phyloP scores from a whole-genome alignment of 2,888 invertebrate genomes.

The Elysia crispata region DNA sequence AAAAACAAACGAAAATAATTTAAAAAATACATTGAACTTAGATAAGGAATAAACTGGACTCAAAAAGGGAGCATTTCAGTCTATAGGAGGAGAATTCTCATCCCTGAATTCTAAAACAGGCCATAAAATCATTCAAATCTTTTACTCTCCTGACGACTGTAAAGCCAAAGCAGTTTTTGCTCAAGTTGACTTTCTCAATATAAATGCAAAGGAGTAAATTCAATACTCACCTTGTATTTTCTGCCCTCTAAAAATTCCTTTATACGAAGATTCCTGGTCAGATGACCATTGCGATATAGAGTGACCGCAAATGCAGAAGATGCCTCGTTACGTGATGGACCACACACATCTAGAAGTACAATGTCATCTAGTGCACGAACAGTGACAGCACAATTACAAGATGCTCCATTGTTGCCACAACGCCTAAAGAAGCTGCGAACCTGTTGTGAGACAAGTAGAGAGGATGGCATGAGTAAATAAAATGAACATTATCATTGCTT shows the following conservation, averaged over 20 bases:
- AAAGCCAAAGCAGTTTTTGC: too few relatives aligned
- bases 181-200: too few relatives aligned
- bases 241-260: constrained; percentile 51
- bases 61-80: too few relatives aligned
- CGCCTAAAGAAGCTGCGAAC: constrained; percentile 55
- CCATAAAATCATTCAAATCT: too few relatives aligned
- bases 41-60: too few relatives aligned
- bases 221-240: constrained; percentile 51
- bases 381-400: constrained; percentile 66
- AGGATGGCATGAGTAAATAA: too few relatives aligned
- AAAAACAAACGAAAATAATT: too few relatives aligned
- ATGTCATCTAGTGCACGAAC: constrained; percentile 60
- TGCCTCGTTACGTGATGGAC: constrained; percentile 20
- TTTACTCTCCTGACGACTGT: too few relatives aligned
- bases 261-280: constrained; percentile 56
- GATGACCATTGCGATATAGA: constrained; percentile 57
- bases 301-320: constrained; percentile 46
- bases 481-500: not conserved
- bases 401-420: constrained; percentile 54
- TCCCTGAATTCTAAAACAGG: too few relatives aligned
- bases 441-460: constrained; percentile 33
- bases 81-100: too few relatives aligned
- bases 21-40: too few relatives aligned
- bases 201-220: not conserved
- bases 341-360: constrained; percentile 62